A percentile compares a stretch with the other conserved stretches of the same genome.
Evolutionary conservation across 2,797 vertebrate genomes (phyloP).

Genomic region (Xenopus petersii): DNA sequence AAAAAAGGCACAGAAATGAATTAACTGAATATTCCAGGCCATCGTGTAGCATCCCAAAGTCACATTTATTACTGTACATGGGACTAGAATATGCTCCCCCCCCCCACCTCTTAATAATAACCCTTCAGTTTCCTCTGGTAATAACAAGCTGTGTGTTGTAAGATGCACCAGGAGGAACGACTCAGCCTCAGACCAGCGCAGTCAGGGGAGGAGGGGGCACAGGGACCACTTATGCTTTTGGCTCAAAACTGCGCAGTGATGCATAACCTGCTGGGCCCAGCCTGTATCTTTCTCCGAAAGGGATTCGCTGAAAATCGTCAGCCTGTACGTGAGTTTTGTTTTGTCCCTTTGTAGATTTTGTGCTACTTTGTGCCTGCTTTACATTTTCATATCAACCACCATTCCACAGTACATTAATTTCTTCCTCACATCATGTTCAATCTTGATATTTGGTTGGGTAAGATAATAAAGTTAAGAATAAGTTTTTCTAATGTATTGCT

Average conservation of each 20-base stretch:
- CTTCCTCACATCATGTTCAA: background rate
- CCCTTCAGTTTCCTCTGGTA: constrained; percentile 51
- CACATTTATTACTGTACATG: background rate
- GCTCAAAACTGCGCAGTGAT: constrained; percentile 92
- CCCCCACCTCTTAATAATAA: background rate
- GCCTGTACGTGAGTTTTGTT: constrained; percentile 98
- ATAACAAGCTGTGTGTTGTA: constrained; percentile 69
- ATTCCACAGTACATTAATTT: background rate
- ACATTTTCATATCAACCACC: background rate
- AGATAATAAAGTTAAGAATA: background rate
- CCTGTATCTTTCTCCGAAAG: constrained; percentile 98
- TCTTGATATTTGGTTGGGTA: background rate
- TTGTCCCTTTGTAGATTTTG: constrained; percentile 41
- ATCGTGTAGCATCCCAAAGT: background rate
- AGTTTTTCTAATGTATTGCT: background rate
- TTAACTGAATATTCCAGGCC: background rate
- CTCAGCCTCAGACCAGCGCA: constrained; percentile 88
- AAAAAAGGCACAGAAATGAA: too few relatives aligned
- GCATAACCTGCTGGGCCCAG: constrained; percentile 95
- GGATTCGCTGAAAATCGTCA: constrained; percentile 96
- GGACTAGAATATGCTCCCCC: background rate
- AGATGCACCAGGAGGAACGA: constrained; percentile 85
- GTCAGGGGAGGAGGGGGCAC: constrained; percentile 83
- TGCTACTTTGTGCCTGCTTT: constrained; percentile 15
- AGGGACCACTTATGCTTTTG: constrained; percentile 85